A percentile compares a stretch with the other conserved stretches of the same genome.
phyloP scores from a whole-genome alignment of 2,797 vertebrate species.

The Lutjanus campechanus region DNA sequence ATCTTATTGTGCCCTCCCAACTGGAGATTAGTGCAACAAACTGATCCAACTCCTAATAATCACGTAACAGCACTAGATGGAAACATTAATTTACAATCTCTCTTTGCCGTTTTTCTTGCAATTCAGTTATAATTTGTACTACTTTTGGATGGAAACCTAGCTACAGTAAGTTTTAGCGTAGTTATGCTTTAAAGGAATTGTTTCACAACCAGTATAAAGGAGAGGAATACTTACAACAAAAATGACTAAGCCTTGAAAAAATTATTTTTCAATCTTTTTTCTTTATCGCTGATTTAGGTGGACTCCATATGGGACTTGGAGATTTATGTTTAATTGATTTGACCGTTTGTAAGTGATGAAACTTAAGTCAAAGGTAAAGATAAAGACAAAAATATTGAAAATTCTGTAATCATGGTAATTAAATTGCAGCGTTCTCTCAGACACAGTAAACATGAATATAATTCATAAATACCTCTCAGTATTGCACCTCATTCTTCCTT shows the following conservation, averaged over 20 bases:
- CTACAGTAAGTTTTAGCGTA: not conserved
- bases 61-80: too few species aligned
- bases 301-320: not conserved
- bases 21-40: too few species aligned
- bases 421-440: not conserved
- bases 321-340: not conserved
- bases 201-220: not conserved
- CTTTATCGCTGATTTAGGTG: not conserved
- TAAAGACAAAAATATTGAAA: not conserved
- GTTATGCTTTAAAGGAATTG: not conserved
- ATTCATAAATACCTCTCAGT: not conserved
- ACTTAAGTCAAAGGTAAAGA: not conserved
- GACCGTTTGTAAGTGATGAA: not conserved
- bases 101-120: too few species aligned
- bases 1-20: too few species aligned
- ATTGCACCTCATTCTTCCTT: not conserved
- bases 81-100: too few species aligned
- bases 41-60: too few species aligned
- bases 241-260: too few species aligned
- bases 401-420: too few species aligned
- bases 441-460: not conserved
- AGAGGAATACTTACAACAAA: too few species aligned
- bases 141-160: too few species aligned
- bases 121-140: too few species aligned
- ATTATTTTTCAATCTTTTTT: too few species aligned